phyloP scores from a whole-genome alignment of 2,113 vertebrate genomes.

The Eupsittula cactorum region DNA sequence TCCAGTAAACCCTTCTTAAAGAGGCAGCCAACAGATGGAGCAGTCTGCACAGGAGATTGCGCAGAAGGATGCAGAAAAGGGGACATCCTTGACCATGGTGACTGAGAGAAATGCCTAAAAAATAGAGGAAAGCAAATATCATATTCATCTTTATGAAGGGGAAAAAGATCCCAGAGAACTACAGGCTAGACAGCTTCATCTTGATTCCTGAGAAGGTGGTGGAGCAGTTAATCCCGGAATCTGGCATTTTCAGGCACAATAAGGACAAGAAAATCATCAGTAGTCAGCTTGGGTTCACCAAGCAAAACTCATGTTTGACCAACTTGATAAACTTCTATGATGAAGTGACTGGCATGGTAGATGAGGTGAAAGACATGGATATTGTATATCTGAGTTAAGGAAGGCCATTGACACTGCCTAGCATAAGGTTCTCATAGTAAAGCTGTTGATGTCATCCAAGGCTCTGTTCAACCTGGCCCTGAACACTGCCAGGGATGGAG shows the following conservation, averaged over 20 bases:
- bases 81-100: not conserved
- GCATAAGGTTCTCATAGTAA: not conserved
- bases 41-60: not conserved
- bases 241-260: not conserved
- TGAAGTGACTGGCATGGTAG: not conserved
- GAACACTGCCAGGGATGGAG: not conserved
- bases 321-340: not conserved
- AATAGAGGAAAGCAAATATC: not conserved
- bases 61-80: not conserved
- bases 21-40: not conserved
- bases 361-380: too few species aligned
- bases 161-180: not conserved
- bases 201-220: not conserved
- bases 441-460: not conserved
- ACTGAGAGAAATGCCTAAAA: not conserved
- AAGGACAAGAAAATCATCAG: not conserved
- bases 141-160: rapidly evolving
- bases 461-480: not conserved
- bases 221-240: not conserved
- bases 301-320: rapidly evolving
- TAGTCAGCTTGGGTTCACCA: not conserved
- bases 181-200: not conserved
- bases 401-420: not conserved
- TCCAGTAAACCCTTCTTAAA: not conserved
- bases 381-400: not conserved